A percentile compares a stretch with the other conserved stretches of the same genome.
Conservation (phyloP, 2,797 vertebrate genomes). For the Halcyon badia region DNA sequence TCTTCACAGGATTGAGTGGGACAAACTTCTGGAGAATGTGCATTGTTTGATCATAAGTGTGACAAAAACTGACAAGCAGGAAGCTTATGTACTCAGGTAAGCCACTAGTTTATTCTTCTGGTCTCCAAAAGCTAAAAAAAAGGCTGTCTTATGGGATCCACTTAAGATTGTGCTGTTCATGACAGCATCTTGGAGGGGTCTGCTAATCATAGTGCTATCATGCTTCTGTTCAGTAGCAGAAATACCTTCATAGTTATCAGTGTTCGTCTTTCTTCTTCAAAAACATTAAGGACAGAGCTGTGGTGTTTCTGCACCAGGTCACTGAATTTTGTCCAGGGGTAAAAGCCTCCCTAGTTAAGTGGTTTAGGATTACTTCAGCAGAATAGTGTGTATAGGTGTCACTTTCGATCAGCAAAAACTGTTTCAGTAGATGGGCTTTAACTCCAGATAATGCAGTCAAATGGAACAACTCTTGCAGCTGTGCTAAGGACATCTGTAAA, state of each 20-base stretch:
- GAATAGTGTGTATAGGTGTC: neutral
- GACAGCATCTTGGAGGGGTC: neutral
- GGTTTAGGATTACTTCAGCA: neutral
- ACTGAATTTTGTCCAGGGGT: neutral
- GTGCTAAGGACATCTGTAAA: neutral
- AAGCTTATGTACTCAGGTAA: conserved; percentile 99
- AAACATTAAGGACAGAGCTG: neutral
- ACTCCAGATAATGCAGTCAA: neutral
- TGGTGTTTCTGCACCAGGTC: neutral
- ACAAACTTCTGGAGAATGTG: conserved; percentile 99
- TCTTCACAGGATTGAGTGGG: conserved; percentile 94
- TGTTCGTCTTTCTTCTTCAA: neutral
- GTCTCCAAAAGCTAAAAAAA: neutral
- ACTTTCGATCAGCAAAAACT: neutral
- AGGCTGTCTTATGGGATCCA: neutral
- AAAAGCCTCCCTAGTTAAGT: neutral
- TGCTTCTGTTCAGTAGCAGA: neutral
- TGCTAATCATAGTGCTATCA: neutral
- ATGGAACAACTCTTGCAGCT: neutral
- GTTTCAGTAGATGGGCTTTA: neutral
- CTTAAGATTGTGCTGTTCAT: neutral
- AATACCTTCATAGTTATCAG: neutral
- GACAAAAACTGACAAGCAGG: conserved; percentile 99
- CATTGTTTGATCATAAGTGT: conserved; percentile 99
- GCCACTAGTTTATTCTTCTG: conserved; percentile 8